Conservation (phyloP, 2,113 vertebrate genomes). For the Sphyrna mokarran region DNA sequence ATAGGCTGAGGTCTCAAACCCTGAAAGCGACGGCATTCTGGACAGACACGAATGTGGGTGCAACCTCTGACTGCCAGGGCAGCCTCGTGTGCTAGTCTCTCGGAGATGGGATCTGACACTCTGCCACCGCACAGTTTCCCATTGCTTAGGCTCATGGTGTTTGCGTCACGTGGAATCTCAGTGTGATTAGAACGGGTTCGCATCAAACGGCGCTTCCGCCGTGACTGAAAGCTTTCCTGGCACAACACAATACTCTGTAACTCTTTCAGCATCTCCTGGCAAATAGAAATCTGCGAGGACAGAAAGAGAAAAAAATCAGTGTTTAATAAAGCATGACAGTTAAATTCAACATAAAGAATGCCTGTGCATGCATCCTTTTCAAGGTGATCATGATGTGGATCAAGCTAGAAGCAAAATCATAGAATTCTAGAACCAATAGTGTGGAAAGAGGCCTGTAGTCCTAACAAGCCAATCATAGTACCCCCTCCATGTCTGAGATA, state of each 20-base stretch:
- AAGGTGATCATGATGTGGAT: too few species aligned
- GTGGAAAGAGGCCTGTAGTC: too few species aligned
- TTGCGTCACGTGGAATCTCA: conserved; percentile 69
- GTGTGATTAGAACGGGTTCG: conserved; percentile 62
- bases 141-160: conserved; percentile 75
- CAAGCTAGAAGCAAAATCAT: too few species aligned
- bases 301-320: conserved; percentile 42
- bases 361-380: background rate
- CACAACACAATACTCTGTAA: conserved; percentile 88
- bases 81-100: conserved; percentile 88
- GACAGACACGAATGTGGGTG: conserved; percentile 91
- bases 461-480: too few species aligned
- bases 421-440: too few species aligned
- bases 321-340: background rate
- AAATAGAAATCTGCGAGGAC: conserved; percentile 76
- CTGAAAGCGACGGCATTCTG: conserved; percentile 90
- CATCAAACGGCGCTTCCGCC: conserved; percentile 61
- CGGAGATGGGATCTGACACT: conserved; percentile 73
- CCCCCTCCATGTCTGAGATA: too few species aligned
- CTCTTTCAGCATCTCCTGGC: conserved; percentile 91
- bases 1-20: conserved; percentile 69
- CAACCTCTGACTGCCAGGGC: conserved; percentile 82
- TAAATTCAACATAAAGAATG: background rate
- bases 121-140: conserved; percentile 83
- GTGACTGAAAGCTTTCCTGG: conserved; percentile 79